phyloP scores from a whole-genome alignment of 2,888 invertebrate species.

The Caenorhabditis panamensis region DNA sequence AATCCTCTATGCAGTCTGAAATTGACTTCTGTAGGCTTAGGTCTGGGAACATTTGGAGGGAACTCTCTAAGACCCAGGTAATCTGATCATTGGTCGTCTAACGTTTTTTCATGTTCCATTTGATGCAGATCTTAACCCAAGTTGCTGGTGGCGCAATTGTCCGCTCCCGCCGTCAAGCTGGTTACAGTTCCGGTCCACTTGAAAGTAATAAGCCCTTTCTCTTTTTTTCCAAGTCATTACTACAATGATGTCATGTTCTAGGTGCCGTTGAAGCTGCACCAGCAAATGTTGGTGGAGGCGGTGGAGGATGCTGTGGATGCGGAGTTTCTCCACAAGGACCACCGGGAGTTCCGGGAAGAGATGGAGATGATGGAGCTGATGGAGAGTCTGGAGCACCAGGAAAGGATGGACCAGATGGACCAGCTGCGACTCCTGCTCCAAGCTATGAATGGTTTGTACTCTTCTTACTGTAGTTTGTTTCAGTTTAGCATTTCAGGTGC shows the following conservation, averaged over 20 bases:
- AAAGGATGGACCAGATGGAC: constrained; percentile 70
- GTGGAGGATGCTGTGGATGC: constrained; percentile 72
- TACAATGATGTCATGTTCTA: constrained; percentile 25
- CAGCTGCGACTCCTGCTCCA: constrained; percentile 69
- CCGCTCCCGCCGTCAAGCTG: constrained; percentile 62
- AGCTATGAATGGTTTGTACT: constrained; percentile 69
- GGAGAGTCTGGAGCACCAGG: constrained; percentile 76
- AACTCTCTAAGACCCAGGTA: constrained; percentile 64
- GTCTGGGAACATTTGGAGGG: constrained; percentile 66
- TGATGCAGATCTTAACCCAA: constrained; percentile 56
- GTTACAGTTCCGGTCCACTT: constrained; percentile 58
- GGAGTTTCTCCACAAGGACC: constrained; percentile 73
- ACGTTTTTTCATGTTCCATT: background rate
- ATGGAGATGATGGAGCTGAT: constrained; percentile 75
- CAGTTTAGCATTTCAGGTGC: constrained; percentile 58
- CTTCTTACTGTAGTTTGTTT: no score
- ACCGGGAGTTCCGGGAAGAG: constrained; percentile 75
- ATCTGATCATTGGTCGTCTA: background rate
- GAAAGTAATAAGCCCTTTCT: constrained; percentile 48
- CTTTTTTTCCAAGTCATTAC: constrained; percentile 34
- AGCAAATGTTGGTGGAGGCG: constrained; percentile 39
- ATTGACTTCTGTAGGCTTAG: constrained; percentile 64
- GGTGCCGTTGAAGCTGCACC: constrained; percentile 61
- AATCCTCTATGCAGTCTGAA: constrained; percentile 67
- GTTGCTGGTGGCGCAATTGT: constrained; percentile 60